Conservation (phyloP, 1,140 invertebrate genomes). For the Cardiocondyla obscurior region DNA sequence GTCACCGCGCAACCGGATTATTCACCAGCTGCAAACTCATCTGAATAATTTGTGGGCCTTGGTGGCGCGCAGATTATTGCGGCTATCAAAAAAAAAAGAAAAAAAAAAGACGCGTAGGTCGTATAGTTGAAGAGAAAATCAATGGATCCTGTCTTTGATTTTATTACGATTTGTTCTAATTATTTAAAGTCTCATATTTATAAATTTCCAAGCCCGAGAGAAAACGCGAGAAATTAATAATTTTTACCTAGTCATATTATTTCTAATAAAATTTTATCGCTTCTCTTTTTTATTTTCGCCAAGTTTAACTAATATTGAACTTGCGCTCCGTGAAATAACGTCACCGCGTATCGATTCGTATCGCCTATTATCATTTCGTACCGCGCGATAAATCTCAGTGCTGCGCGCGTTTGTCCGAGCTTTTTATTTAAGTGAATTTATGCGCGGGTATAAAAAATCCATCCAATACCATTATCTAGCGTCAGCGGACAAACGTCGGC, state of each 20-base stretch:
- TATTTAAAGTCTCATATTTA: background rate
- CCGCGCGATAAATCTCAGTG: background rate
- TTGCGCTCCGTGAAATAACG: background rate
- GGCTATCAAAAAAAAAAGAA: slow-evolving; percentile 56
- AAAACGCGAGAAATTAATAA: no score
- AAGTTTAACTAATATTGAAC: no score
- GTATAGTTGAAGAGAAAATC: no score
- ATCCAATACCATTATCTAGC: slow-evolving; percentile 51
- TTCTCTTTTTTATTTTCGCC: no score
- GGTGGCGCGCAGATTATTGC: slow-evolving; percentile 40
- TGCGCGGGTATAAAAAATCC: slow-evolving; percentile 42
- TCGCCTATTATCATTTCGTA: background rate
- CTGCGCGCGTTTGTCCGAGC: background rate
- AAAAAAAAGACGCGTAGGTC: no score
- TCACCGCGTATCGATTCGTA: background rate
- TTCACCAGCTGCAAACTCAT: slow-evolving; percentile 60
- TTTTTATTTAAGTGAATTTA: slow-evolving; percentile 34
- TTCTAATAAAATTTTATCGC: no score
- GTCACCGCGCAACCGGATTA: slow-evolving; percentile 53
- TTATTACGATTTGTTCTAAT: background rate
- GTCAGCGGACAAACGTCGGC: slow-evolving; percentile 17
- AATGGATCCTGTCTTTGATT: background rate
- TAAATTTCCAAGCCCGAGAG: background rate
- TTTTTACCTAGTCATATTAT: background rate
- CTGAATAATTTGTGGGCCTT: slow-evolving; percentile 60